Evolutionary conservation across 2,888 invertebrate genomes (phyloP).

Genomic region (Rhagonycha lutea): DNA sequence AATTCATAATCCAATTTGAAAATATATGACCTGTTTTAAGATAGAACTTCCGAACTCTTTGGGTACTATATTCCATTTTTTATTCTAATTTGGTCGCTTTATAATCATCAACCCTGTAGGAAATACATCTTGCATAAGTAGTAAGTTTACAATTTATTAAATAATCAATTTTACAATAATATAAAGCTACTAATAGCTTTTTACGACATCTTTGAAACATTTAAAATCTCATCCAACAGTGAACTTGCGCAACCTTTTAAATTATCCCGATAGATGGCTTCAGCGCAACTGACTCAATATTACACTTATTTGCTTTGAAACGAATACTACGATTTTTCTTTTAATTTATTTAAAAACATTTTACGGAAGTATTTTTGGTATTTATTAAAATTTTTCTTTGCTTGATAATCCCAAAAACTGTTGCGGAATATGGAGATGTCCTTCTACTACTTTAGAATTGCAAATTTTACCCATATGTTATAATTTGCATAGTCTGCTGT

Average conservation of each 20-base stretch:
- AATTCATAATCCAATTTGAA: too few relatives aligned
- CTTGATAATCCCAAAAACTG: neutral
- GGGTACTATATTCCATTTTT: too few relatives aligned
- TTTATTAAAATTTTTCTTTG: neutral
- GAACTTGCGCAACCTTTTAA: neutral
- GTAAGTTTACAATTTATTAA: too few relatives aligned
- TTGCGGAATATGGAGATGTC: slow-evolving; percentile 13
- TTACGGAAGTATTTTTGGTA: neutral
- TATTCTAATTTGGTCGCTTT: too few relatives aligned
- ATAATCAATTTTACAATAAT: neutral
- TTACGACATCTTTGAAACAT: neutral
- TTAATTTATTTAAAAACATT: neutral
- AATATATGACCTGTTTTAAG: too few relatives aligned
- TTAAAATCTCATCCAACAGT: neutral
- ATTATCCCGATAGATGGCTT: neutral
- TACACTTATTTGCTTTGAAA: neutral
- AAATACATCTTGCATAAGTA: too few relatives aligned
- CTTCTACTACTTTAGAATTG: slow-evolving; percentile 8
- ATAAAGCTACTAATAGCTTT: neutral
- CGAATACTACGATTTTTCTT: neutral
- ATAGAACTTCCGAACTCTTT: too few relatives aligned
- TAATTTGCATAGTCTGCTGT: slow-evolving; percentile 21
- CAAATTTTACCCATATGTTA: neutral
- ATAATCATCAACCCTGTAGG: too few relatives aligned
- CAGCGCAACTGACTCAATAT: neutral